Percentiles rank a stretch among this genome's conserved stretches.
Conservation (phyloP, 2,888 invertebrate genomes). For the Exocentrus adspersus region DNA sequence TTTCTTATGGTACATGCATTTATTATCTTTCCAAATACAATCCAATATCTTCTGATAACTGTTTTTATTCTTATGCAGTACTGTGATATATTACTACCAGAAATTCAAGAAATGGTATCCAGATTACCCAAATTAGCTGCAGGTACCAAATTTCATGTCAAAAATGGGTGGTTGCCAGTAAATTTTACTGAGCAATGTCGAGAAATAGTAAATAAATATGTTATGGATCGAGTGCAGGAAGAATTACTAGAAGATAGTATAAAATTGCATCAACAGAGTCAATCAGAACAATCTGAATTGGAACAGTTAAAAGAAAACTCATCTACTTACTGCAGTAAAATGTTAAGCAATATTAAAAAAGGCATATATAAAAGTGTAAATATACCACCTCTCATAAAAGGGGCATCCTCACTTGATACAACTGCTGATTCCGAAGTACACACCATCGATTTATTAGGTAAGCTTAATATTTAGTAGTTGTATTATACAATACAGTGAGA, state of each 20-base stretch:
- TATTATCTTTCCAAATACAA: too few relatives aligned
- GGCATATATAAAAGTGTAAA: conserved; percentile 43
- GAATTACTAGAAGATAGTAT: conserved; percentile 47
- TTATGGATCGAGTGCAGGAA: conserved; percentile 46
- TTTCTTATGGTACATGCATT: too few relatives aligned
- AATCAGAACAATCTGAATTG: conserved; percentile 12
- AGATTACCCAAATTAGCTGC: conserved; percentile 72
- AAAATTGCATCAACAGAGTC: conserved; percentile 25
- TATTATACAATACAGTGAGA: too few relatives aligned
- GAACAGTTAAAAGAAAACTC: conserved; percentile 16
- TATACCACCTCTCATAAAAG: too few relatives aligned
- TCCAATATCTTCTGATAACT: conserved; percentile 2
- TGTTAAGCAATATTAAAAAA: conserved; percentile 50
- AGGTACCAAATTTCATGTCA: conserved; percentile 73
- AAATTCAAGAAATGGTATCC: conserved; percentile 80
- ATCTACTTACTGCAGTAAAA: conserved; percentile 47
- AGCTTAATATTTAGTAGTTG: conserved; percentile 13
- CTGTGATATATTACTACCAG: conserved; percentile 81
- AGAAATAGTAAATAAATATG: conserved; percentile 74
- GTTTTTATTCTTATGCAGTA: conserved; percentile 66
- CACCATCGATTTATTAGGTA: conserved; percentile 44
- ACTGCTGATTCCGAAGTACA: conserved; percentile 33
- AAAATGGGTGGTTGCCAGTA: conserved; percentile 81
- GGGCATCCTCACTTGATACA: too few relatives aligned
- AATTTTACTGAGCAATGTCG: conserved; percentile 77